Base-by-base conservation (phyloP, 2,888 invertebrate genomes). In the Tachina grossa region DNA sequence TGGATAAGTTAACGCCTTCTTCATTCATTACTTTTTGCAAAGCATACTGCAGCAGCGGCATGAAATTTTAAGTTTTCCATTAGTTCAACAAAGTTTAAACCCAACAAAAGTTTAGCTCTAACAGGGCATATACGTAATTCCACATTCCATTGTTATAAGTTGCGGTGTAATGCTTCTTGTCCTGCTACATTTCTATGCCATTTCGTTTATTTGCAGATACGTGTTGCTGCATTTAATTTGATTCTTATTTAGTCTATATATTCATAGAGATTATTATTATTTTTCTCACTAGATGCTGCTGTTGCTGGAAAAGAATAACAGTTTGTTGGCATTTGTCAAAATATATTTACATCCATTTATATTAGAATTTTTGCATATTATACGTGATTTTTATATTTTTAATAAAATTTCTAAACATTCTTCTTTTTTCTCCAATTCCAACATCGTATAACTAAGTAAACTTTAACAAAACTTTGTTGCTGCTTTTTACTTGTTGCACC, bases 171-270 rank as follows among this genome's bases (percentile, higher is more conserved):
- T 79, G 53, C 47, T 49, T 41, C 5, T n/a, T 9, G 14, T 71
- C n/a, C 9, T 45, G 41, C 43, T 16, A 59, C 16, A 66, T 51
- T 57, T 76, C 57, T 51, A 41, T 74, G 59, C 55, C 45, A 47
- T 59, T 76, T 68, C 31, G 59, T 68, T 66, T 63, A 69, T 66
- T 66, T 83, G 13, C 16, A 66, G 47, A 49, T 81, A 88, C 88
- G 88, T 88, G 88, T 87, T 76, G 83, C 49, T 84, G 87, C 85
- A 88, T 88, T 88, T 87, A 86, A 88, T 88, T 87, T 87, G 86
- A 87, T 86, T 87, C 83, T 77, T 74, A 77, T 75, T 82, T 74
- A 74, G 72, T 59, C 51, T 66, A 39, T 83, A 68, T 71, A 74
- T 68, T 65, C 66, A 51, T 45, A 45, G 66, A 69, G 45, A 68